A percentile compares a stretch with the other conserved stretches of the same genome.
Conservation (phyloP, 2,888 invertebrate species). For the Drosophila niveifrons region DNA sequence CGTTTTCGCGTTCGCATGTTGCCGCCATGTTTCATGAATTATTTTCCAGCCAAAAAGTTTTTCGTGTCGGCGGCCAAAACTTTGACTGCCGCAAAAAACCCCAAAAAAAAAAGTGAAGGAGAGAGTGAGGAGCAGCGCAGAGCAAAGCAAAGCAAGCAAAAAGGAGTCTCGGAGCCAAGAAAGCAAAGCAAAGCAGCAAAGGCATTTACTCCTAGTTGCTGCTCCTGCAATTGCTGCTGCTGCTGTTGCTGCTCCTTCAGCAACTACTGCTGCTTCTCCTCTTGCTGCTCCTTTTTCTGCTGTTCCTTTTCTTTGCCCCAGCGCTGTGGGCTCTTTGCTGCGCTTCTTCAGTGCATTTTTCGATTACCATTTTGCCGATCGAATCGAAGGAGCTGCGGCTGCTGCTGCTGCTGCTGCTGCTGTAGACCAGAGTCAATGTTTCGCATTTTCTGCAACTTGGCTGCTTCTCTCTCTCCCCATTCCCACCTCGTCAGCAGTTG, state of each 20-base stretch:
- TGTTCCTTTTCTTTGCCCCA: conserved; percentile 20
- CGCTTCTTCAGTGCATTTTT: conserved; percentile 61
- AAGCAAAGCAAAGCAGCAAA: conserved; percentile 44
- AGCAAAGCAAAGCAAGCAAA: conserved; percentile 37
- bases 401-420: conserved; percentile 7
- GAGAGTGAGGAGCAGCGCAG: background rate
- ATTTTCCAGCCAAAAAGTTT: conserved; percentile 75
- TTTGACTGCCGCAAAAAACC: conserved; percentile 53
- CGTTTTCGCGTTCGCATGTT: conserved; percentile 71
- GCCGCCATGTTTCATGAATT: conserved; percentile 82
- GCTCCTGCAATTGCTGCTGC: background rate
- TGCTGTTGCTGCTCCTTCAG: background rate
- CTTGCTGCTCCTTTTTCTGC: background rate
- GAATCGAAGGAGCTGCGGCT: conserved; percentile 31
- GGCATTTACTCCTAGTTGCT: conserved; percentile 42
- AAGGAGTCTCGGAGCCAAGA: conserved; percentile 6
- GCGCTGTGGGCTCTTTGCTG: conserved; percentile 35
- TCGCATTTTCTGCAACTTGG: conserved; percentile 69
- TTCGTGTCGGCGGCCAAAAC: conserved; percentile 50
- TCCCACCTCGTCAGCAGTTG: conserved; percentile 17
- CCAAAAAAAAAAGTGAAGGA: conserved; percentile 18
- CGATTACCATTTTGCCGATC: conserved; percentile 76
- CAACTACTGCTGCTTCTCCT: background rate
- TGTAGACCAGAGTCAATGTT: conserved; percentile 51
- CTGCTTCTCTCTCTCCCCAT: conserved; percentile 5